Base-by-base conservation (phyloP, 2,797 vertebrate species). In the Pantherophis alleghaniensis region DNA sequence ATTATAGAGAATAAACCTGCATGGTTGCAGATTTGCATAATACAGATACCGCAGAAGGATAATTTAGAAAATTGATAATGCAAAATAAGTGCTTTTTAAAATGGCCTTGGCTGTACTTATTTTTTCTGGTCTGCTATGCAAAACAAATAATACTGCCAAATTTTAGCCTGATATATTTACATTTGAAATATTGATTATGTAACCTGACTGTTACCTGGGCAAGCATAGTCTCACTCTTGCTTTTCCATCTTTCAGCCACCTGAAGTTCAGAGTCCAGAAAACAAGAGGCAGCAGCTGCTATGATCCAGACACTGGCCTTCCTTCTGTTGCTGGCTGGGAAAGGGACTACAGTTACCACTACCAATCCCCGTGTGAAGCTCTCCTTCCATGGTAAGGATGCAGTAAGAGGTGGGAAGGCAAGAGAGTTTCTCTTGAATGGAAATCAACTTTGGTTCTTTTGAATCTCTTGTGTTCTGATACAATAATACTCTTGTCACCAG, bases 291-390 rank as follows among this genome's bases (percentile, higher is more conserved):
- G 94, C 90, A 13, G 94, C 57, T 87, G 96, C 96, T 96, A 97
- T 98, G 97, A 96, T 96, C 95, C 57, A 20, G 18, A 92, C 20
- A 12, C 95, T 97, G 96, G 92, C 93, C 37, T 83, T 83, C 79
- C 91, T 97, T 87, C 95, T 97, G 92, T 95, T 94, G 51, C 51
- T 42, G 0, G 18, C 94, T 28, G 92, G 96, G 0, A 20, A 94
- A 9, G 47, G 94, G 90, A 94, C n/a, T 28, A 60, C 86, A 0
- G 42, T 93, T 0, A 26, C 88, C 0, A 9, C 94, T 20, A 92
- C 95, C 94, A 96, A 91, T 91, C 97, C 98, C 0, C 97, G 97
- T 13, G 97, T 98, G 92, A 97, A 97, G 89, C 96, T 98, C 96
- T 93, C 97, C 86, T 98, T 98, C 94, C 95, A 95, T 7, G 97